These are phyloP conservation scores for Scaptomyza parva DNA, from an alignment of 2,888 invertebrate genomes.

Conservation along the genomic window DNA sequence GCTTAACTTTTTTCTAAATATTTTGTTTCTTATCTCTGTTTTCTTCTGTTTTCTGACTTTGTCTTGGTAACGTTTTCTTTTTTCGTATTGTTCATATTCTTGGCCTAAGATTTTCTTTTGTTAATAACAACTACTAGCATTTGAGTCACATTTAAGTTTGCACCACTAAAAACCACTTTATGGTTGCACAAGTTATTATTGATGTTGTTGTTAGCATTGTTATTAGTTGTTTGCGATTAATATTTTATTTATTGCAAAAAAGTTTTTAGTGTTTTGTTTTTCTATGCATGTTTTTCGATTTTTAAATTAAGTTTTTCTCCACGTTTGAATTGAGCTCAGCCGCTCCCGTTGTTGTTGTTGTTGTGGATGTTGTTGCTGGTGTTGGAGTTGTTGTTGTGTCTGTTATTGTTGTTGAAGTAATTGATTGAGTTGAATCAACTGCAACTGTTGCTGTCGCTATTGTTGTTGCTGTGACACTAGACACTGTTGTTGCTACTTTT, in stretches of 20 bases:
- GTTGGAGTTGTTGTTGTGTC: conserved; percentile 41
- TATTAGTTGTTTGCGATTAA: conserved; percentile 48
- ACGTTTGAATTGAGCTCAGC: conserved; percentile 56
- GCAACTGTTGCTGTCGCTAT: conserved; percentile 23
- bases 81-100: conserved; percentile 17
- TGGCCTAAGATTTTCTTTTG: conserved; percentile 23
- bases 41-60: conserved; percentile 21
- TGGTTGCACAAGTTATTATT: conserved; percentile 42
- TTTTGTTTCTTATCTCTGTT: conserved; percentile 7
- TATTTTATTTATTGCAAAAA: conserved; percentile 62
- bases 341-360: conserved; percentile 58
- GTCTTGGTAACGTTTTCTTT: conserved; percentile 28
- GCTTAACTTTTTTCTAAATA: conserved; percentile 26
- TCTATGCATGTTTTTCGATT: conserved; percentile 32
- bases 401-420: conserved; percentile 38
- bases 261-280: conserved; percentile 52
- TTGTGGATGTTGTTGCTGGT: conserved; percentile 22
- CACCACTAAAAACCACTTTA: conserved; percentile 39
- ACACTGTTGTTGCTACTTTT: conserved; percentile 31
- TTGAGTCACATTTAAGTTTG: conserved; percentile 56
- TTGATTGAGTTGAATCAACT: conserved; percentile 19
- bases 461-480: conserved; percentile 27
- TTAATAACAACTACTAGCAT: conserved; percentile 48
- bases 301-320: conserved; percentile 66
- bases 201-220: conserved; percentile 26